phyloP scores from a whole-genome alignment of 2,888 invertebrate genomes.

The Dusona sp. region DNA sequence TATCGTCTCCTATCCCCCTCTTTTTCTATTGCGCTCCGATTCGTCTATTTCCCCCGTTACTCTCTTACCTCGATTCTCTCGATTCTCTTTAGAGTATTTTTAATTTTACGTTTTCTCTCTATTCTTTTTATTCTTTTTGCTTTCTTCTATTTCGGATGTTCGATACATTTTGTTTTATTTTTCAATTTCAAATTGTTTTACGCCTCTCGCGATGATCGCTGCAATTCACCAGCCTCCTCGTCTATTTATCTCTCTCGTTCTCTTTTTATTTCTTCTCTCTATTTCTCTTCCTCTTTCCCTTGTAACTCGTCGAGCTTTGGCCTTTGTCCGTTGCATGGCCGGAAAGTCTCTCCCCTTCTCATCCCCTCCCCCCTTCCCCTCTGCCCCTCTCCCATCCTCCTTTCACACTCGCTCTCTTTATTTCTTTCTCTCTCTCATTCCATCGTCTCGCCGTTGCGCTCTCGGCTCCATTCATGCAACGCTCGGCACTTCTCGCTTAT shows the following conservation, averaged over 20 bases:
- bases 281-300: constrained; percentile 39
- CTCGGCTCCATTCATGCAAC: constrained; percentile 77
- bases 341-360: constrained; percentile 45
- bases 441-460: constrained; percentile 56
- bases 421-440: constrained; percentile 15
- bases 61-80: constrained; percentile 12
- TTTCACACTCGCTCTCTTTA: constrained; percentile 47
- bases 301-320: constrained; percentile 46
- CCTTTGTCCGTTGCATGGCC: constrained; percentile 60
- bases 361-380: constrained; percentile 55
- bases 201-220: constrained; percentile 3
- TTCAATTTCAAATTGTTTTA: constrained; percentile 26
- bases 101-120: neutral
- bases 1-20: constrained; percentile 67
- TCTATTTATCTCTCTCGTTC: constrained; percentile 7
- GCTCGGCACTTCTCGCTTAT: constrained; percentile 74
- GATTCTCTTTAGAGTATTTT: constrained; percentile 27
- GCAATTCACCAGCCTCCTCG: constrained; percentile 1
- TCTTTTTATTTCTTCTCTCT: neutral
- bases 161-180: neutral
- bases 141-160: neutral
- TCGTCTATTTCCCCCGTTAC: constrained; percentile 39
- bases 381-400: constrained; percentile 15
- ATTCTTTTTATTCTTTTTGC: constrained; percentile 5
- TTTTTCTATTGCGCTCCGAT: constrained; percentile 49